Evolutionary conservation across 2,113 vertebrate genomes (phyloP), one percentile per base, ranked within the genome.

Genomic region (Diadophis punctatus): DNA sequence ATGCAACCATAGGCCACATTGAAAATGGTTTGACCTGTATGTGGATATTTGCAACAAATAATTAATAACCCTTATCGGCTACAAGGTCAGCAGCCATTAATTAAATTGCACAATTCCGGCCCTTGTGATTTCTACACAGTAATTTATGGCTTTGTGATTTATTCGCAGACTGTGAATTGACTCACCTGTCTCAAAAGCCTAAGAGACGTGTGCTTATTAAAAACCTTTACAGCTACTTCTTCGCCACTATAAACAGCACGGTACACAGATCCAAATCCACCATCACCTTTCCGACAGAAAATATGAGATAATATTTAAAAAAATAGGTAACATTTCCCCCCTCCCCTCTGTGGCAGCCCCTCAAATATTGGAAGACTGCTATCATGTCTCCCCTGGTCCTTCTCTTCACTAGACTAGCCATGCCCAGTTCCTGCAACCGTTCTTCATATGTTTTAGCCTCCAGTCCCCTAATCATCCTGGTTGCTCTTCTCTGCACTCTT

Each of bases 221-320:
- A 99, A 94, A 99, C 97, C 97, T 99, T 99, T 90, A 99, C 98
- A 0, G 99, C 99, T 22, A 99, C 99, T 43, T 99, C 98, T 96
- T 99, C 98, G 18, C 98, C 98, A 96, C 96, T 98, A 56, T 99
- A 99, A 63, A 97, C 93, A 1, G 99, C 99, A 95, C 98, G 98
- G 91, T 99, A 99, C 30, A 99, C 99, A 0, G 99, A 99, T 90
- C 99, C 99, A 97, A 99, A 99, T 22, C 99, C 99, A n/a, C 99
- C 99, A 56, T 98, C 98, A 49, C 99, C 99, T 99, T 95, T 53
- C 84, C 92, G 93, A 20, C 92, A 92, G 60, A 93, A 93, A 89
- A 93, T 74, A 63, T 16, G 87, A 91, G 93, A 85, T 18, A 96
- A 23, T 51, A 88, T 94, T 86, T 8, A 63, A 20, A 93, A 91